Evolutionary conservation across 1,140 invertebrate species (phyloP).

Genomic region (Bombus haemorrhoidalis): DNA sequence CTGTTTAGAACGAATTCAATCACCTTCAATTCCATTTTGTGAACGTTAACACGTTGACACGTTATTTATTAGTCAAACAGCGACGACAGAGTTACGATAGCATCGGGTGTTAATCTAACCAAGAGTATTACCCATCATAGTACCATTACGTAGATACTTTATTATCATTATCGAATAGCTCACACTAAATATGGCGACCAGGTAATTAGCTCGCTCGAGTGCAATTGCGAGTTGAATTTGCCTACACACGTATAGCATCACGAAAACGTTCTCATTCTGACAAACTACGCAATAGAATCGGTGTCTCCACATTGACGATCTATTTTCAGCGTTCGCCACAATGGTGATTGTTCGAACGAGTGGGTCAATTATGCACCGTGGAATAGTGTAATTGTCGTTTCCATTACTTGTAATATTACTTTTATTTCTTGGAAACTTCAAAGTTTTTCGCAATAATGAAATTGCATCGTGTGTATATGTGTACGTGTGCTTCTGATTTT

Average conservation of each 20-base stretch:
- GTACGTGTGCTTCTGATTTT: background rate
- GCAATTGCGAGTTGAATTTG: background rate
- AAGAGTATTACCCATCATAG: background rate
- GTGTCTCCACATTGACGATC: background rate
- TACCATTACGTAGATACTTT: background rate
- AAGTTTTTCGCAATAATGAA: background rate
- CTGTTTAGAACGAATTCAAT: slow-evolving; percentile 41
- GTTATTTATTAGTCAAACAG: slow-evolving; percentile 12
- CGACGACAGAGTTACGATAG: background rate
- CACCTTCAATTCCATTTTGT: background rate
- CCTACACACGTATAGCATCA: slow-evolving; percentile 1
- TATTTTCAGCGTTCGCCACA: background rate
- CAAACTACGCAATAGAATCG: background rate
- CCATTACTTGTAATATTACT: background rate
- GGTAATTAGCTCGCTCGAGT: slow-evolving; percentile 17
- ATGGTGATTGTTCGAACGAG: background rate
- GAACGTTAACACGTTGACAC: slow-evolving; percentile 12
- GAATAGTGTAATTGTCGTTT: background rate
- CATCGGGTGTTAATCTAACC: slow-evolving; percentile 2
- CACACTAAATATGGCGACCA: slow-evolving; percentile 40
- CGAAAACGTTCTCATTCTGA: background rate
- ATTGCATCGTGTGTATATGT: background rate
- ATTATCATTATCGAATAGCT: slow-evolving; percentile 58
- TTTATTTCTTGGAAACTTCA: background rate
- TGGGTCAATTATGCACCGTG: background rate